Evolutionary conservation across 2,797 vertebrate species (phyloP).

Genomic region (Sciaenops ocellatus): DNA sequence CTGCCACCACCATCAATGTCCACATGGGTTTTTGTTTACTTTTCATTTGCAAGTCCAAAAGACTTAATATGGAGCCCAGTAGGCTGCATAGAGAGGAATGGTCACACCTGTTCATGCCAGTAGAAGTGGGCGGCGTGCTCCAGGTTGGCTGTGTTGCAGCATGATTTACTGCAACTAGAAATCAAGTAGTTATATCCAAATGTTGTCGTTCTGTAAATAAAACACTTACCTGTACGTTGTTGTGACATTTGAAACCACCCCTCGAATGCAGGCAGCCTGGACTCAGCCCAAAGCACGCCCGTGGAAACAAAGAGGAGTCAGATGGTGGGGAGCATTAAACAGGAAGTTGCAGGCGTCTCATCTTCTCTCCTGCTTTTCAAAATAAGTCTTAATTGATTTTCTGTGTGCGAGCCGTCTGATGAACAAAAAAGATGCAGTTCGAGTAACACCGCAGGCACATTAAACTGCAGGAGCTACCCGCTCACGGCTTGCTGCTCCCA

Average conservation of each 20-base stretch:
- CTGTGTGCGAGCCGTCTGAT: neutral
- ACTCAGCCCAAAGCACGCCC: neutral
- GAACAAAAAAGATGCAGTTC: slow-evolving; percentile 5
- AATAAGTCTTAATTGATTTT: slow-evolving; percentile 13
- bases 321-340: slow-evolving; percentile 2
- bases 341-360: neutral
- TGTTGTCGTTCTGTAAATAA: slow-evolving; percentile 78
- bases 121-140: slow-evolving; percentile 34
- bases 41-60: slow-evolving; percentile 52
- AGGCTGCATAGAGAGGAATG: slow-evolving; percentile 40
- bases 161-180: slow-evolving; percentile 91
- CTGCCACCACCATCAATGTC: slow-evolving; percentile 45
- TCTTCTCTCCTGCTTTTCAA: neutral
- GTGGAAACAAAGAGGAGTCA: neutral
- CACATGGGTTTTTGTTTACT: slow-evolving; percentile 44
- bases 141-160: slow-evolving; percentile 63
- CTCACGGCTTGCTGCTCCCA: slow-evolving; percentile 12
- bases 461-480: slow-evolving; percentile 14
- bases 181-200: slow-evolving; percentile 89
- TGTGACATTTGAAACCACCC: slow-evolving; percentile 36
- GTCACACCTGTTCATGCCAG: slow-evolving; percentile 34
- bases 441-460: slow-evolving; percentile 14
- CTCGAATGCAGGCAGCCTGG: neutral
- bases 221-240: slow-evolving; percentile 61
- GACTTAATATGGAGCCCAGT: slow-evolving; percentile 49